Percentiles rank a stretch among this genome's conserved stretches.
phyloP scores from a whole-genome alignment of 2,113 vertebrate species.

The Cepphus grylle region DNA sequence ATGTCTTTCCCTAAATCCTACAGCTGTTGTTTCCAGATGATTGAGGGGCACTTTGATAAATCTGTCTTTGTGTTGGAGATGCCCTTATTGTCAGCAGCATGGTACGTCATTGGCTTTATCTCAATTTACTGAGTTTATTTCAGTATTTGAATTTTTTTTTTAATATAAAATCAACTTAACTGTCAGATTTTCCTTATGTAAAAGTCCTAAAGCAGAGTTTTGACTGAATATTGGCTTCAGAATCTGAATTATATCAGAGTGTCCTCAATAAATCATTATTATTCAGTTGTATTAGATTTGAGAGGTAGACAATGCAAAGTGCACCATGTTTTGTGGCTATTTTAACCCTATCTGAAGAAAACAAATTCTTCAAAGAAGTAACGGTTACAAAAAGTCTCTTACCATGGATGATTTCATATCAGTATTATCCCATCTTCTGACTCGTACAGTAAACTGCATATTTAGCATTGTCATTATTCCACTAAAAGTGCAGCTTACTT shows the following conservation, averaged over 20 bases:
- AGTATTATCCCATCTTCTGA: slow-evolving; percentile 79
- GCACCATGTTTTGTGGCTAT: not conserved
- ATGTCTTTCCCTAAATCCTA: not conserved
- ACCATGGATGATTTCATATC: slow-evolving; percentile 85
- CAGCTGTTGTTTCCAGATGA: not conserved
- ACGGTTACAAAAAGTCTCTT: slow-evolving; percentile 52
- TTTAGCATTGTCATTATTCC: slow-evolving; percentile 95
- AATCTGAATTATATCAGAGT: not conserved
- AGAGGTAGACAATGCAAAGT: not conserved
- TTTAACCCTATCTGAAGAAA: not conserved
- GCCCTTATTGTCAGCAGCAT: not conserved
- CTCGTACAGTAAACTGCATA: slow-evolving; percentile 90
- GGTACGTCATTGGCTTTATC: not conserved
- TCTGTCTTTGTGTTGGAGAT: not conserved
- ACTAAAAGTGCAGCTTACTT: slow-evolving; percentile 89
- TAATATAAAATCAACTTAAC: not conserved
- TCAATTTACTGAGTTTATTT: not conserved
- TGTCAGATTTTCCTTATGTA: not conserved
- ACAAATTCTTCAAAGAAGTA: not conserved
- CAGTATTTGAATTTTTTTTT: not conserved
- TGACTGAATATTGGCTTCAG: not conserved
- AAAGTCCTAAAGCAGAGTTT: not conserved
- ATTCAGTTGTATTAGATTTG: not conserved
- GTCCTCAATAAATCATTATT: not conserved
- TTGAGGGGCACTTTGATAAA: not conserved